Base-by-base conservation (phyloP, 2,113 vertebrate genomes). In the Scatophagus argus region DNA sequence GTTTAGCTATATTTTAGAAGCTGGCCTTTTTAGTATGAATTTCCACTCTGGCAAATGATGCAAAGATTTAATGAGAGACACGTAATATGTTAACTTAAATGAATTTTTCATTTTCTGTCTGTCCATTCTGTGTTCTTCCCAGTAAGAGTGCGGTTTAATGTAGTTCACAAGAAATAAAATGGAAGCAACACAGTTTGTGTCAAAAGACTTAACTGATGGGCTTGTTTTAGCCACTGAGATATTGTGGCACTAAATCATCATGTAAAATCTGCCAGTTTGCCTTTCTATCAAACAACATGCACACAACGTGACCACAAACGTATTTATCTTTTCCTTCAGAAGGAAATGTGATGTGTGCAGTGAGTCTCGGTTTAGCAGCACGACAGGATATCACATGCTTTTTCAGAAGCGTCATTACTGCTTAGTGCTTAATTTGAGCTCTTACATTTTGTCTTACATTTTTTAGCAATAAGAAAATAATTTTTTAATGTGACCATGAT, bases 101-200 rank as follows among this genome's bases (percentile, higher is more conserved):
- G 21, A n/a, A 36, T 51, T 38, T 68, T 68, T 7, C 31, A 61
- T 17, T 32, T 61, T 59, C 8, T 43, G 16, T 59, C 8, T 43
- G 16, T 67, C 46, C 27, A 0, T 34, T 0, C 47, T 32, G 72
- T 68, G 11, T 23, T 27, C 49, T 34, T 29, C 25, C 9, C 11
- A 38, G 38, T 8, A 44, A 32, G 21, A 74, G 8, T 4, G 43
- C 0, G 13, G 43, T 74, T 65, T 47, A 21, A 44, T 38, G 51
- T 14, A 44, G 52, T 36, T 82, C 31, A 62, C 47, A 55, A 31
- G 32, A 67, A 75, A 54, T 79, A 78, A 79, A 81, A 36, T 34
- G 12, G 21, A 51, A 52, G 43, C 36, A 63, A 36, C 58, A 21
- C 27, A 17, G 12, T 61, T 59, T 54, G 29, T 29, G 23, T 52